Evolutionary conservation across 1,140 invertebrate species (phyloP).

Genomic region (Sminthurides bifidus): DNA sequence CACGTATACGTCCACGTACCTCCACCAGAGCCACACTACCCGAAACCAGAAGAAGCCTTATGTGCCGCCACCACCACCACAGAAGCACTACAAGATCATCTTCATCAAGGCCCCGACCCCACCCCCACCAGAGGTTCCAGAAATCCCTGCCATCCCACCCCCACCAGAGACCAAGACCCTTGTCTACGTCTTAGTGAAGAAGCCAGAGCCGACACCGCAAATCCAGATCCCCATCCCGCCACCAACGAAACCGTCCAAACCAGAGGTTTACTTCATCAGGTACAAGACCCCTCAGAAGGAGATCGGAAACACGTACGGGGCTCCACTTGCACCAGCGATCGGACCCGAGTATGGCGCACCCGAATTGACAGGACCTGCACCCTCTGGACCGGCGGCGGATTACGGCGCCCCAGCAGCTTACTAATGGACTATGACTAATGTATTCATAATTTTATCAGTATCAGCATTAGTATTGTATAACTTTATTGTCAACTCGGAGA

Average conservation of each 20-base stretch:
- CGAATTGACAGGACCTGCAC: conserved; percentile 33
- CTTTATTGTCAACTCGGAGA: too few species aligned
- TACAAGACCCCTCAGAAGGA: conserved; percentile 62
- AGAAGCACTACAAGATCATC: conserved; percentile 80
- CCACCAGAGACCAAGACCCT: conserved; percentile 76
- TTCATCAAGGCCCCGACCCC: conserved; percentile 77
- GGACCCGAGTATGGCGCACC: conserved; percentile 27
- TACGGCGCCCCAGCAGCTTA: conserved; percentile 22
- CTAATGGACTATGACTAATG: too few species aligned
- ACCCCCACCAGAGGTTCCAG: conserved; percentile 61
- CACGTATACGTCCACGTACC: conserved; percentile 76
- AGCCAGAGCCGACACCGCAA: conserved; percentile 67
- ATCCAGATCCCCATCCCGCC: conserved; percentile 59
- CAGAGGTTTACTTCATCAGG: conserved; percentile 75
- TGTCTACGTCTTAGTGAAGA: conserved; percentile 69
- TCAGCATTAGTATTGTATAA: too few species aligned
- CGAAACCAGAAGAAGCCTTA: conserved; percentile 46
- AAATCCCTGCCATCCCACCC: conserved; percentile 57
- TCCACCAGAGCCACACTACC: conserved; percentile 64
- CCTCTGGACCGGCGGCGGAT: conserved; percentile 3
- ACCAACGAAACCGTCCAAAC: conserved; percentile 67
- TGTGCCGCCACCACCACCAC: conserved; percentile 47
- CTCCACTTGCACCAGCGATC: too few species aligned
- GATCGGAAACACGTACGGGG: conserved; percentile 21
- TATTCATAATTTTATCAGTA: too few species aligned